These are phyloP conservation scores for Schizothorax lantsangensis DNA, from an alignment of 2,797 vertebrate species.

Conservation along the genomic window DNA sequence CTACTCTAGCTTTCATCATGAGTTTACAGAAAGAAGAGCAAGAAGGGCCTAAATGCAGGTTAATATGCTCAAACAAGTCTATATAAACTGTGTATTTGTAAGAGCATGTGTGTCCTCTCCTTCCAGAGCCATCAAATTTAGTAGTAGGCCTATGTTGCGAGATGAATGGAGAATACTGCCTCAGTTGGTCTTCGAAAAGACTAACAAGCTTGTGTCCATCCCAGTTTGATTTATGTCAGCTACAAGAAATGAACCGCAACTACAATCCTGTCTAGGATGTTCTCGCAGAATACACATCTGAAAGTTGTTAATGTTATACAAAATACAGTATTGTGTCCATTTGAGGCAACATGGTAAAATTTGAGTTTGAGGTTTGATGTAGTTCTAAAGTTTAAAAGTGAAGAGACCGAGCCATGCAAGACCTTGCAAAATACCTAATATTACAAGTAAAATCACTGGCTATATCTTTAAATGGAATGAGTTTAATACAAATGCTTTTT, in stretches of 20 bases:
- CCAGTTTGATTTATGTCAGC: conserved; percentile 28
- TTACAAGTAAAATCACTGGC: background rate
- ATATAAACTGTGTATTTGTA: conserved; percentile 48
- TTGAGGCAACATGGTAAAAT: conserved; percentile 15
- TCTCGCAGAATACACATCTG: background rate
- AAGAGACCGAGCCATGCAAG: background rate
- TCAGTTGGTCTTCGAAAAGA: conserved; percentile 54
- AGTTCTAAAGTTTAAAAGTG: conserved; percentile 1
- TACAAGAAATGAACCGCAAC: conserved; percentile 5
- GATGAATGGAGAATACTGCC: conserved; percentile 53
- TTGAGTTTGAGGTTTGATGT: background rate
- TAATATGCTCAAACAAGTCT: conserved; percentile 32
- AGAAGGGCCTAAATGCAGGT: conserved; percentile 26
- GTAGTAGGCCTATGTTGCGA: conserved; percentile 49
- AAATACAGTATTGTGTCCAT: background rate
- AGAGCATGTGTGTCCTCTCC: conserved; percentile 26
- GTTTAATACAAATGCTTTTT: background rate
- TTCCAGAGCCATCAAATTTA: conserved; percentile 56
- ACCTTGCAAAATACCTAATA: background rate
- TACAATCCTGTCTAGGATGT: background rate
- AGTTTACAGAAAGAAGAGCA: background rate
- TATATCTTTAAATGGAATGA: conserved; percentile 8
- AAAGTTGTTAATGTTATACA: background rate
- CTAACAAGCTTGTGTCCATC: conserved; percentile 47
- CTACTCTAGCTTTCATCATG: background rate